A percentile compares a stretch with the other conserved stretches of the same genome.
Conservation (phyloP, 2,113 vertebrate genomes). For the Campylorhamphus procurvoides region DNA sequence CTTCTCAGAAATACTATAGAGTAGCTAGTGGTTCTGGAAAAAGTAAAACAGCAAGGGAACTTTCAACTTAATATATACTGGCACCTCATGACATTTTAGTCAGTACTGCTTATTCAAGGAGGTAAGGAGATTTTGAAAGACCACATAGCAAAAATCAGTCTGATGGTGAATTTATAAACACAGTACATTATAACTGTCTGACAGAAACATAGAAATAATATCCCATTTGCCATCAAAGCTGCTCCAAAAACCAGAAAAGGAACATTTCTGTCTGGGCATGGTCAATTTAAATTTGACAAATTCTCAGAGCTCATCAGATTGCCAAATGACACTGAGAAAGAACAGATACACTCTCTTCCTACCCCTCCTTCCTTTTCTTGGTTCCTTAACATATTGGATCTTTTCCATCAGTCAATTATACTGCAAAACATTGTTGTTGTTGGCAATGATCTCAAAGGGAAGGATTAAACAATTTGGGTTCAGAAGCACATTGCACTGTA, state of each 20-base stretch:
- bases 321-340: constrained; percentile 51
- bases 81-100: constrained; percentile 43
- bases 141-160: constrained; percentile 28
- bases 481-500: not conserved
- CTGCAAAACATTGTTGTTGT: not conserved
- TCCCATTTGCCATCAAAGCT: constrained; percentile 12
- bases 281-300: constrained; percentile 46
- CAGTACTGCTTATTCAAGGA: constrained; percentile 35
- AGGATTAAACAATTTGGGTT: constrained; percentile 28
- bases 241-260: constrained; percentile 1
- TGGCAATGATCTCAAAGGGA: constrained; percentile 31
- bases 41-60: constrained; percentile 49
- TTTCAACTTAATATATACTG: constrained; percentile 59
- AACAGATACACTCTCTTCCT: not conserved
- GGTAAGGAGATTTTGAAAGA: constrained; percentile 39
- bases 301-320: constrained; percentile 37
- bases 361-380: not conserved
- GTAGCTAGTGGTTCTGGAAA: constrained; percentile 32
- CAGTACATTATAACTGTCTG: not conserved
- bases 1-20: not conserved
- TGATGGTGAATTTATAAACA: constrained; percentile 37
- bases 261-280: not conserved
- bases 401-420: constrained; percentile 25
- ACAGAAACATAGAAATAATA: constrained; percentile 48
- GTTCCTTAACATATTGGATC: not conserved